Conservation (phyloP, 2,888 invertebrate species). For the Endotricha flammealis region DNA sequence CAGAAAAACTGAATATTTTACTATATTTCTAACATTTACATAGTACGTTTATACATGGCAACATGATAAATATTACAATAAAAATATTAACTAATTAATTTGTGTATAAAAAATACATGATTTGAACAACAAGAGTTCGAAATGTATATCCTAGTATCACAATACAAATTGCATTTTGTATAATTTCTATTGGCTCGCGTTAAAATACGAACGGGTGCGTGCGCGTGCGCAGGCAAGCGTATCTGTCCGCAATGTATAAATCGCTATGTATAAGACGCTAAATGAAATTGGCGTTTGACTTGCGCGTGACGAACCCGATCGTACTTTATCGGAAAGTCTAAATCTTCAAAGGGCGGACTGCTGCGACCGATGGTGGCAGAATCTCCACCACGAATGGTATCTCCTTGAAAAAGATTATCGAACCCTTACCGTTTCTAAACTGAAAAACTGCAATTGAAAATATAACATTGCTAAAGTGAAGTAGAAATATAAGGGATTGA, state of each 20-base stretch:
- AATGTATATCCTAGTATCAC: constrained; percentile 28
- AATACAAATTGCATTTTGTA: constrained; percentile 16
- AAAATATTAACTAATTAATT: constrained; percentile 25
- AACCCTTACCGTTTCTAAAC: constrained; percentile 71
- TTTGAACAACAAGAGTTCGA: constrained; percentile 27
- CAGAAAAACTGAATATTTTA: constrained; percentile 25
- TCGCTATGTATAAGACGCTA: no score
- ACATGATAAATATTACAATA: constrained; percentile 12
- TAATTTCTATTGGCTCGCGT: constrained; percentile 25
- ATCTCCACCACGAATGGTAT: constrained; percentile 31
- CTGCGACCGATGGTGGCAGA: constrained; percentile 21
- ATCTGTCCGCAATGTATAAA: no score
- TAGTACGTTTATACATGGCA: constrained; percentile 5
- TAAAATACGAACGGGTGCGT: no score
- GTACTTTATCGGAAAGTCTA: no score
- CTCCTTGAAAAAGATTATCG: constrained; percentile 68
- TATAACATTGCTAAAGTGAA: constrained; percentile 31
- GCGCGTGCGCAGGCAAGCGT: no score
- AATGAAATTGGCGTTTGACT: no score
- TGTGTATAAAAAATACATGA: constrained; percentile 27
- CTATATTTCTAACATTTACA: constrained; percentile 29
- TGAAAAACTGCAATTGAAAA: constrained; percentile 68
- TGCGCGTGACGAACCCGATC: no score
- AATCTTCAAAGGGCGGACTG: constrained; percentile 38
- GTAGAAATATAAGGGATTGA: constrained; percentile 15